Evolutionary conservation across 2,797 vertebrate species (phyloP).

Genomic region (Melanotaenia boesemani): DNA sequence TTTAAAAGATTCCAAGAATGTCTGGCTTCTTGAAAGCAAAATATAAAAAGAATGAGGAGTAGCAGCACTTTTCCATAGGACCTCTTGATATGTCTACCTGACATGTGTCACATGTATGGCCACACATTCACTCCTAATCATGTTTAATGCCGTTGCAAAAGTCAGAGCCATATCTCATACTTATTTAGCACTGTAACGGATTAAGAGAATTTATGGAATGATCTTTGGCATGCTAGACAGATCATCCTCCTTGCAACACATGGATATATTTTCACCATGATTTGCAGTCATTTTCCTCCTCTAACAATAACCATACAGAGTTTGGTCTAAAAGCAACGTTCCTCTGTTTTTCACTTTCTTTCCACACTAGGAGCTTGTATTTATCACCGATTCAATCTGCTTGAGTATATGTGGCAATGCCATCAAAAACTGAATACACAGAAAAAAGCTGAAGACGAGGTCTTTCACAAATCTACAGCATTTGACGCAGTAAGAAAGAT

Average conservation of each 20-base stretch:
- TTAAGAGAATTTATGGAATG: slow-evolving; percentile 61
- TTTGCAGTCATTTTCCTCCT: slow-evolving; percentile 21
- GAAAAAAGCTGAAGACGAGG: too few relatives aligned
- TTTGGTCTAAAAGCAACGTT: slow-evolving; percentile 18
- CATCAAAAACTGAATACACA: slow-evolving; percentile 16
- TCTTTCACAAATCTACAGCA: too few relatives aligned
- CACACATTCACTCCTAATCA: too few relatives aligned
- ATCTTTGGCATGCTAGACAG: slow-evolving; percentile 53
- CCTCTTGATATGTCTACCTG: too few relatives aligned
- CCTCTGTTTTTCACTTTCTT: slow-evolving; percentile 8
- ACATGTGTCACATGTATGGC: too few relatives aligned
- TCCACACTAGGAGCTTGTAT: slow-evolving; percentile 6
- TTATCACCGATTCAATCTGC: not conserved
- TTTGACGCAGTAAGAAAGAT: too few relatives aligned
- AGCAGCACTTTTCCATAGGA: too few relatives aligned
- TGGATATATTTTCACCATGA: slow-evolving; percentile 36
- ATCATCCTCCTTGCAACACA: slow-evolving; percentile 40
- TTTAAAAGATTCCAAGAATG: too few relatives aligned
- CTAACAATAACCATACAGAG: slow-evolving; percentile 8
- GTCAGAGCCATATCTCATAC: slow-evolving; percentile 34
- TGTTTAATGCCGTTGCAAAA: too few relatives aligned
- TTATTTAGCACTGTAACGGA: slow-evolving; percentile 55
- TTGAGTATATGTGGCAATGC: not conserved
- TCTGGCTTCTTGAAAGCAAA: too few relatives aligned
- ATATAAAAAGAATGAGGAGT: too few relatives aligned